Evolutionary conservation across 1,140 invertebrate species (phyloP), one percentile per base, ranked within the genome.

Genomic region (Pachyrhynchus sulphureomaculatus): DNA sequence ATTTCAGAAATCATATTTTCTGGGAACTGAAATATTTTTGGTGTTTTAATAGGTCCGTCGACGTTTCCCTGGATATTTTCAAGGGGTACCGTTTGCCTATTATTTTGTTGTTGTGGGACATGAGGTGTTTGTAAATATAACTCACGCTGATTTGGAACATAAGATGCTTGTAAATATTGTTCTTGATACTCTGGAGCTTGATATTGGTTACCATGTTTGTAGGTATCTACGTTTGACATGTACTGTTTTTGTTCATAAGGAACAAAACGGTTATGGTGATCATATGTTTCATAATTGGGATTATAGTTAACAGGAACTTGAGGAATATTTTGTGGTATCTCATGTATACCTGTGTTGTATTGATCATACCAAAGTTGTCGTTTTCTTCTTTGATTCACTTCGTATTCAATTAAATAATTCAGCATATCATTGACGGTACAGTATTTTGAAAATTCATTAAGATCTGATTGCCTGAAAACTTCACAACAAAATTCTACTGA

Each of bases 341-440:
- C 13, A 33, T n/a, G n/a, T 9, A 29, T 8, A 24, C 47, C 23
- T 23, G 47, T 29, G 5, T 23, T 24, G 4, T 13, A 20, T 51
- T 6, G 0, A 33, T 39, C 21, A 24, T 21, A 9, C 9, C n/a
- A 17, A 5, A 34, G 13, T 15, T 17, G 45, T 57, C 33, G 56
- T 36, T 51, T 63, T 24, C 24, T 39, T 8, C 54, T 45, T 17
- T 15, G 17, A 18, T 51, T 21, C 8, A 39, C n/a, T 2, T 59
- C 41, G 17, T 29, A 55, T 34, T 62, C 42, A 2, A 9, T 13
- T 10, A 56, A 32, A 32, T 29, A 32, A 9, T 48, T 41, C 4
- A 62, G n/a, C 52, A 55, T 55, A 32, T 54, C 45, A 18, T 61
- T 37, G 10, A 61, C 58, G 17, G 47, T 45, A 21, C 58, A 61